Evolutionary conservation across 2,888 invertebrate genomes (phyloP), one percentile per base, ranked within the genome.

Genomic region (Agrotis ipsilon): DNA sequence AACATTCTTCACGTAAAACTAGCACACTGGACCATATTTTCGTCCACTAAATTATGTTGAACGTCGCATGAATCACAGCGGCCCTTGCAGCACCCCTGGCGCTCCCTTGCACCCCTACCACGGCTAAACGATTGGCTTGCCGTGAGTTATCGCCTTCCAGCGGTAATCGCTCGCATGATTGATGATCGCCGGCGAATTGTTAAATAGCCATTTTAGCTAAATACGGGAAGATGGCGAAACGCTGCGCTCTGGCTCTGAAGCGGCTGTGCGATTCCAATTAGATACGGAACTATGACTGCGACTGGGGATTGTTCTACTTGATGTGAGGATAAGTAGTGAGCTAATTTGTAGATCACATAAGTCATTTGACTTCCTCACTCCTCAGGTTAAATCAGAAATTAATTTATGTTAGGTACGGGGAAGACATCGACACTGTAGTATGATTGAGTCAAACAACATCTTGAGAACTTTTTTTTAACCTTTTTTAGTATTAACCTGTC

Each of bases 151-250:
- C 76, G 81, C 78, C 68, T 59, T 68, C 59, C 75, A 61, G 69
- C 83, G 78, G 80, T 85, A 85, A 82, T 85, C 82, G 84, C 73
- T 75, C 52, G 48, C 57, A 81, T 85, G 84, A 85, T 85, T 85
- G 84, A 85, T 85, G 76, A 72, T 74, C 73, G 72, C 79, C 68
- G 70, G 72, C 66, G 73, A 82, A 84, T 80, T 86, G 86, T 88
- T 87, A 86, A 88, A 89, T 86, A 88, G 79, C 83, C 84, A 87
- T 88, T 89, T 87, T 73, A 81, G 80, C 84, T 86, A 87, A 89
- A 86, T 85, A 86, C 80, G 67, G 68, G 80, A 81, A 82, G 85
- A 86, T 79, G 83, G 75, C 71, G 75, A 79, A 32, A n/a, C 21
- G 16, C 74, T 63, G 75, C 63, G n/a, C n/a, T n/a, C n/a, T n/a